These are phyloP conservation scores for Dermatemys mawii DNA, from an alignment of 2,113 vertebrate genomes.

Conservation along the genomic window DNA sequence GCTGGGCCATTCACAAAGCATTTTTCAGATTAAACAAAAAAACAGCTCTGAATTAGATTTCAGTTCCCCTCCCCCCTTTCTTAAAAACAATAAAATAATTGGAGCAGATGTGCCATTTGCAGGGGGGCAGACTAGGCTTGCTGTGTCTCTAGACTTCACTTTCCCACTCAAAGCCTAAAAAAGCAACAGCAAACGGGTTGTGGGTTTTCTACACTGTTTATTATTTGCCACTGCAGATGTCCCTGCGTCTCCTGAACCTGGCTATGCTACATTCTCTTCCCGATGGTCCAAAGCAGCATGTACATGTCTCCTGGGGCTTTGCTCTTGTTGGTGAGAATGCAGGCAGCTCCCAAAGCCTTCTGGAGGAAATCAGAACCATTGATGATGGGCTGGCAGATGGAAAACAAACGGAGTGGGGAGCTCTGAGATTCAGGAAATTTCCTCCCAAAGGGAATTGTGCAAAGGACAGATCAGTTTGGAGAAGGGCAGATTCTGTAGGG, in stretches of 20 bases:
- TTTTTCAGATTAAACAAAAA: constrained; percentile 44
- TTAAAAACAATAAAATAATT: constrained; percentile 57
- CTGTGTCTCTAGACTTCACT: background rate
- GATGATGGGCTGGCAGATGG: background rate
- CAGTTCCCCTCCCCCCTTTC: background rate
- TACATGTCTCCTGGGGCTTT: background rate
- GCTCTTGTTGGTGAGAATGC: background rate
- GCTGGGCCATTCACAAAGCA: constrained; percentile 77
- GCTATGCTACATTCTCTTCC: background rate
- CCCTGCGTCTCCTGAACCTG: background rate
- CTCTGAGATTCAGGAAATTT: background rate
- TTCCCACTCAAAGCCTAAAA: constrained; percentile 21
- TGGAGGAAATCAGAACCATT: background rate
- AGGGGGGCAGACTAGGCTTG: constrained; percentile 19
- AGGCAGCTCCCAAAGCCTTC: background rate
- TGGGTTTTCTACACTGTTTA: background rate
- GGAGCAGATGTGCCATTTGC: constrained; percentile 65
- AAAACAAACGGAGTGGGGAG: background rate
- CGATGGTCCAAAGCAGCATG: background rate
- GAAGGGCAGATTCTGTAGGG: background rate
- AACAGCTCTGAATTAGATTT: constrained; percentile 63
- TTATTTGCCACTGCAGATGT: constrained; percentile 34
- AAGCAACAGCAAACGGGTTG: constrained; percentile 38
- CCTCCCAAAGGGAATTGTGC: background rate
- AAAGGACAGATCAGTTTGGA: background rate